Evolutionary conservation across 1,140 invertebrate genomes (phyloP).

Genomic region (Trichomalopsis sarcophagae): DNA sequence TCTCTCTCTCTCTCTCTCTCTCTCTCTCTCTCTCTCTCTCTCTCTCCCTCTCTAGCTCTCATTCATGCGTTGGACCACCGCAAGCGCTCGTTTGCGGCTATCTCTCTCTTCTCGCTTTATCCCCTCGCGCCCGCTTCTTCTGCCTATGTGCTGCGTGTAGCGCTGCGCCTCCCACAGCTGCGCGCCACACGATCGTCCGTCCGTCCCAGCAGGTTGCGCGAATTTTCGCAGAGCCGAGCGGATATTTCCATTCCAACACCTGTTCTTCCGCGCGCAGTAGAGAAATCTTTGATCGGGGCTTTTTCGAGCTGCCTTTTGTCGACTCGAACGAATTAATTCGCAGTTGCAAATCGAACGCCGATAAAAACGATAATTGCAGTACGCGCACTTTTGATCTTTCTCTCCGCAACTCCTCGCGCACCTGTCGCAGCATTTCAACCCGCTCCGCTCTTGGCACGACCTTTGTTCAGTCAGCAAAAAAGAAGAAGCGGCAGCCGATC

Average conservation of each 20-base stretch:
- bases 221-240: background rate
- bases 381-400: background rate
- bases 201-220: background rate
- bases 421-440: conserved; percentile 42
- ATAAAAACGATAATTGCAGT: conserved; percentile 19
- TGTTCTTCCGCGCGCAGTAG: background rate
- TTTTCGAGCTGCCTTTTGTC: too few species aligned
- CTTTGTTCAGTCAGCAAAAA: conserved; percentile 31
- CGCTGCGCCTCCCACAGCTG: too few species aligned
- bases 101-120: conserved; percentile 6
- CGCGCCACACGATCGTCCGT: too few species aligned
- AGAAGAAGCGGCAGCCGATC: background rate
- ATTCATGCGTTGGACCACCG: background rate
- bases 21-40: background rate
- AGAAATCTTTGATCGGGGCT: background rate
- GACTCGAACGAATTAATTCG: too few species aligned
- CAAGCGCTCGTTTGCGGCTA: background rate
- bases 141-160: background rate
- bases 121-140: background rate
- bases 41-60: background rate
- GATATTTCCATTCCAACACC: conserved; percentile 13
- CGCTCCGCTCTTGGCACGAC: background rate
- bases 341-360: background rate
- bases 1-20: background rate
- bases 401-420: conserved; percentile 29